Base-by-base conservation (phyloP, 2,113 vertebrate genomes). In the Trogon surrucura region DNA sequence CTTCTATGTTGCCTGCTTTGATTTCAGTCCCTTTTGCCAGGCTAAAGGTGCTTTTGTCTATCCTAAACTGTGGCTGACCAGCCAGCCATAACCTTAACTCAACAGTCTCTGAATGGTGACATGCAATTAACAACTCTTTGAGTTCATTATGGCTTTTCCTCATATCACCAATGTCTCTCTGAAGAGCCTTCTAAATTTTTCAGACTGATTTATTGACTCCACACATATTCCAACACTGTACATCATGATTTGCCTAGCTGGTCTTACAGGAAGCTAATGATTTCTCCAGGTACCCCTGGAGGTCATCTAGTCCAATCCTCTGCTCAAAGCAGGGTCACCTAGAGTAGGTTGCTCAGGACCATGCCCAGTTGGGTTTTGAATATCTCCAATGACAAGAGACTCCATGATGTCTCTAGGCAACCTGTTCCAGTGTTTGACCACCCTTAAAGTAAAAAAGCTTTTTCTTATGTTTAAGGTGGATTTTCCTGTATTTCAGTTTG, bases 41-140 rank as follows among this genome's bases (percentile, higher is more conserved):
- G 57, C 25, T 75, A 32, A 66, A 67, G 34, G 17, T 64, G 29
- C 34, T 83, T 82, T 65, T 57, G 41, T 73, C 36, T 83, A 11
- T 77, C 83, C 29, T 45, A 61, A 60, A 36, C 65, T 0, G 0
- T 29, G 62, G n/a, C 27, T 81, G 54, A 61, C 22, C 0, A 0
- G 54, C 8, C 21, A 36, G 74, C 36, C 29, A 47, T 20, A 71
- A 84, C 67, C 61, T 34, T 71, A 57, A 78, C 15, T 65, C 5
- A 5, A 50, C 26, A 67, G 80, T 18, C n/a, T 88, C 51, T 66
- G 18, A 36, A 14, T 6, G 47, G 41, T 61, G 88, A 89, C 3
- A 1, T 25, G 66, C 44, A 87, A 41, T 62, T 74, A 85, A 70
- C 74, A 82, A 56, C 44, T 60, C 38, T 32, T 30, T 50, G 27